Conservation (phyloP, 2,113 vertebrate genomes). For the Pseudorasbora parva region DNA sequence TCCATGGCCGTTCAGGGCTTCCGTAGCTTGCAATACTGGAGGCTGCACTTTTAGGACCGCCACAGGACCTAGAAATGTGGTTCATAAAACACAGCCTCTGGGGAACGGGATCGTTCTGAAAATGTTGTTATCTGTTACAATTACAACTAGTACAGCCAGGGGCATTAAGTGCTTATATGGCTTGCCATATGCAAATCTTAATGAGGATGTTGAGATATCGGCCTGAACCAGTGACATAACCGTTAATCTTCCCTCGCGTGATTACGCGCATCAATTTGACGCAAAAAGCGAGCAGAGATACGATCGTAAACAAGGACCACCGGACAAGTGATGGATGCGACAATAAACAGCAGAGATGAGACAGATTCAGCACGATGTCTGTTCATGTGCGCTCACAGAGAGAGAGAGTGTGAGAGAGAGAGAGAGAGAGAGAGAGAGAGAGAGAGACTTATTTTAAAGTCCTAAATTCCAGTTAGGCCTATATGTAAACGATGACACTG, state of each 20-base stretch:
- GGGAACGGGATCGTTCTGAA: no score
- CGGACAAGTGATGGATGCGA: slow-evolving; percentile 29
- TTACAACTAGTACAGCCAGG: no score
- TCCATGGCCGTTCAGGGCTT: no score
- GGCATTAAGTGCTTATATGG: no score
- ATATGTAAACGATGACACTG: slow-evolving; percentile 37
- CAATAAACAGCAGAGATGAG: slow-evolving; percentile 18
- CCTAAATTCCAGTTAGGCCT: slow-evolving; percentile 12
- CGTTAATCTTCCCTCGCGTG: slow-evolving; percentile 29
- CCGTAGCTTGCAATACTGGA: no score
- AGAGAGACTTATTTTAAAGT: neutral
- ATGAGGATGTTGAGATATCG: neutral
- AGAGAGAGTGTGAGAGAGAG: no score
- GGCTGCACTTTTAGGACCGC: no score
- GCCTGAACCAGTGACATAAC: neutral
- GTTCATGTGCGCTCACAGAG: neutral
- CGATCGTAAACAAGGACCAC: neutral
- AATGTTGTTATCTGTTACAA: no score
- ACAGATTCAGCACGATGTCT: neutral
- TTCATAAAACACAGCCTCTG: no score
- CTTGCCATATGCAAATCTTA: neutral
- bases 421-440: neutral
- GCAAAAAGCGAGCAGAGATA: slow-evolving; percentile 33
- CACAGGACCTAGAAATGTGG: no score
- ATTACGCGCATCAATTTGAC: slow-evolving; percentile 21